Conservation (phyloP, 2,113 vertebrate species). For the Sceloporus tristichus region DNA sequence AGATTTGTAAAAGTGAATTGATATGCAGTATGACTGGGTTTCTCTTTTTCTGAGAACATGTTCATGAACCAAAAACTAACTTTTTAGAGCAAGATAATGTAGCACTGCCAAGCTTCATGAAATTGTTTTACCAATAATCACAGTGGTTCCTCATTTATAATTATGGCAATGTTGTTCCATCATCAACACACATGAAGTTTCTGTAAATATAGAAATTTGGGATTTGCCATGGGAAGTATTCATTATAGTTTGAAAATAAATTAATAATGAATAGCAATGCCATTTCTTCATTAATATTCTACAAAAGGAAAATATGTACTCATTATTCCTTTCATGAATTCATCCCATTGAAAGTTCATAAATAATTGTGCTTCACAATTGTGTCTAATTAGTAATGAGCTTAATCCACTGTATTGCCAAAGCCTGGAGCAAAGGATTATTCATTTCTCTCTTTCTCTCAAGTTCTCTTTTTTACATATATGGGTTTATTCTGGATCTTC, state of each 20-base stretch:
- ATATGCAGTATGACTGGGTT: conserved; percentile 29
- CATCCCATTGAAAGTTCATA: conserved; percentile 75
- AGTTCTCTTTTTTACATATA: conserved; percentile 39
- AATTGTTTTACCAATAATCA: conserved; percentile 71
- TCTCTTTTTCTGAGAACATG: conserved; percentile 50
- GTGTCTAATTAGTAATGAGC: conserved; percentile 77
- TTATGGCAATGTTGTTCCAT: conserved; percentile 62
- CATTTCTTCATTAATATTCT: conserved; percentile 78
- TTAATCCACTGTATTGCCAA: conserved; percentile 69
- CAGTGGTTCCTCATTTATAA: conserved; percentile 72
- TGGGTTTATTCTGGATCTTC: conserved; percentile 24
- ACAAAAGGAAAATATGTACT: conserved; percentile 75
- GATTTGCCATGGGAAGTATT: conserved; percentile 77
- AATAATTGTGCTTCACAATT: conserved; percentile 73
- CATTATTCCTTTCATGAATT: conserved; percentile 75
- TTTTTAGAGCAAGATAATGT: conserved; percentile 70
- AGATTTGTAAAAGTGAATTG: not conserved
- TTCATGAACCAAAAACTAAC: conserved; percentile 66
- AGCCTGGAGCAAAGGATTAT: conserved; percentile 60
- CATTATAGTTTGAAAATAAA: conserved; percentile 76
- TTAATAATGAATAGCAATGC: conserved; percentile 75
- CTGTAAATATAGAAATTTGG: conserved; percentile 78
- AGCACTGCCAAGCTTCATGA: conserved; percentile 69
- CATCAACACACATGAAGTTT: conserved; percentile 72
- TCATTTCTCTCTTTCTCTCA: not conserved